Evolutionary conservation across 2,113 vertebrate species (phyloP).

Genomic region (Tamias sibiricus): DNA sequence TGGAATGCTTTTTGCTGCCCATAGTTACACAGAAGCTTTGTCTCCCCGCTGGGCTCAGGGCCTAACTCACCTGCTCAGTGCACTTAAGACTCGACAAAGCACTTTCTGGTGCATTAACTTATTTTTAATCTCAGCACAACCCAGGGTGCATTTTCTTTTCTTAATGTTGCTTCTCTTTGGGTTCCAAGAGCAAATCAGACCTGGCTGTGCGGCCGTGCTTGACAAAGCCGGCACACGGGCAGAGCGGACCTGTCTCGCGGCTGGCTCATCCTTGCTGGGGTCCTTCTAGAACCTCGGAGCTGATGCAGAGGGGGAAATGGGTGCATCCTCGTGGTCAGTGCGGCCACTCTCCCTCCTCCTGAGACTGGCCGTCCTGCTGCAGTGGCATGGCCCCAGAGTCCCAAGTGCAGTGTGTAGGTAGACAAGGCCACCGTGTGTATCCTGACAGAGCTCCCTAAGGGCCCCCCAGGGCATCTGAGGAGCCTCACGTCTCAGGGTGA

Average conservation of each 20-base stretch:
- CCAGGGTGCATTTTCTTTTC: background rate
- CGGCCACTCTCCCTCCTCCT: background rate
- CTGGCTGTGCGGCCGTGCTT: background rate
- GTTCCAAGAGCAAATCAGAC: background rate
- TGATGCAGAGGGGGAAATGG: background rate
- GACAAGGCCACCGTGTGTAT: rapidly evolving
- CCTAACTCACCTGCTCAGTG: rapidly evolving
- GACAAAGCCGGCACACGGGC: too few species aligned
- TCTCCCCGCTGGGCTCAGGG: background rate
- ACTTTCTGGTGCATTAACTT: background rate
- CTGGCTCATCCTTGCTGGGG: rapidly evolving
- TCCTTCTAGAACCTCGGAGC: background rate
- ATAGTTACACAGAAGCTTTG: rapidly evolving
- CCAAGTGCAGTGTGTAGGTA: background rate
- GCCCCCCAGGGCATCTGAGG: background rate
- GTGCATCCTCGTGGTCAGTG: rapidly evolving
- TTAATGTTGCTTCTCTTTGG: background rate
- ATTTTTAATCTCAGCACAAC: background rate
- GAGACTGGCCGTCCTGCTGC: background rate
- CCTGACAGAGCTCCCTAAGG: background rate
- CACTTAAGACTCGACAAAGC: background rate
- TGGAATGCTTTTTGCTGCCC: background rate
- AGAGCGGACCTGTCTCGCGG: rapidly evolving
- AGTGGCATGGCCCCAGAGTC: background rate
- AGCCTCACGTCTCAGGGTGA: too few species aligned